Conservation (phyloP, 2,113 vertebrate species). For the Mungos mungo region DNA sequence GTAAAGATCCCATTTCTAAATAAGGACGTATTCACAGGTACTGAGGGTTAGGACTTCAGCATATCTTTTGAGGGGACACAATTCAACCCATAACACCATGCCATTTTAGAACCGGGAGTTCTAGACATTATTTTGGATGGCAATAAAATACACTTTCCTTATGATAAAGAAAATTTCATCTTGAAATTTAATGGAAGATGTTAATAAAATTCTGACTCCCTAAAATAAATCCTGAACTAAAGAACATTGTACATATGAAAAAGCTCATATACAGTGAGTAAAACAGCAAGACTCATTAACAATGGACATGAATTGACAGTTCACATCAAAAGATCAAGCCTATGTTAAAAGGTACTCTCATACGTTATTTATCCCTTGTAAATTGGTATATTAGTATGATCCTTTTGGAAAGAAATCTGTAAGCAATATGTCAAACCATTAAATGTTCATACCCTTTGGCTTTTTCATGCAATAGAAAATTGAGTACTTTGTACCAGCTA, state of each 20-base stretch:
- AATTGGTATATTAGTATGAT: background rate
- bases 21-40: background rate
- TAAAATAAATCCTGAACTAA: constrained; percentile 34
- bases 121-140: background rate
- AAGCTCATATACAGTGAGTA: background rate
- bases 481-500: background rate
- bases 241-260: background rate
- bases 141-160: constrained; percentile 7
- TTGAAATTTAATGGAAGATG: constrained; percentile 19
- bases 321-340: constrained; percentile 9
- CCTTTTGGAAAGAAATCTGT: constrained; percentile 39
- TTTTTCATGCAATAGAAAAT: background rate
- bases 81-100: background rate
- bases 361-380: background rate
- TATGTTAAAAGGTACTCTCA: background rate
- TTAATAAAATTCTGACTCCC: background rate
- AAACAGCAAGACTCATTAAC: background rate
- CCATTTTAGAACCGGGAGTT: background rate
- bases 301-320: background rate
- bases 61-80: background rate
- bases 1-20: background rate
- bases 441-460: background rate
- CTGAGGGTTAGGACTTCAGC: background rate
- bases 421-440: background rate
- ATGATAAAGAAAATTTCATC: background rate